Evolutionary conservation across 2,797 vertebrate genomes (phyloP).

Genomic region (Manis pentadactyla): DNA sequence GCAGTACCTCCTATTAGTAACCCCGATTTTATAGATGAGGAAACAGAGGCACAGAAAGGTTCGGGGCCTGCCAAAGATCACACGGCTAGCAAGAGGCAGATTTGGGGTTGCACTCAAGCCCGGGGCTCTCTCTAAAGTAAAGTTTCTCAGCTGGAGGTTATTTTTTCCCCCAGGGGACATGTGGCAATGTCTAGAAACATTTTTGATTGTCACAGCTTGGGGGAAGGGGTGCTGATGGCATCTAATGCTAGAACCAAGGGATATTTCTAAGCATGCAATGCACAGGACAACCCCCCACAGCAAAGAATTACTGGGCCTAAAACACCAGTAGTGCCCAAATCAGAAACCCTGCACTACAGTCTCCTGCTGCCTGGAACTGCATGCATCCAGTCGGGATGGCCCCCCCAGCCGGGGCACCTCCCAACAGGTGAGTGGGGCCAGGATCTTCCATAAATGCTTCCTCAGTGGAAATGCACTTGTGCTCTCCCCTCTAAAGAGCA

Average conservation of each 20-base stretch:
- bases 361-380: no score
- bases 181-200: background rate
- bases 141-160: background rate
- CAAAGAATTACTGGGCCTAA: background rate
- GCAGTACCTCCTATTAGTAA: background rate
- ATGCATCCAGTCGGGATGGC: fast-evolving
- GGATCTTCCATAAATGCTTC: conserved; percentile 74
- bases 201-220: background rate
- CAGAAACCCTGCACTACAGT: background rate
- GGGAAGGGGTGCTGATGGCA: background rate
- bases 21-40: background rate
- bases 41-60: background rate
- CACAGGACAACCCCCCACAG: background rate
- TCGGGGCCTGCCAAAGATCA: background rate
- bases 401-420: background rate
- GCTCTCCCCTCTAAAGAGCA: conserved; percentile 32
- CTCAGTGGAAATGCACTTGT: conserved; percentile 49
- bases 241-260: background rate
- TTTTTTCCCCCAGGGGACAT: background rate
- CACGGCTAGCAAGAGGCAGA: background rate
- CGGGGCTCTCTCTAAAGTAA: background rate
- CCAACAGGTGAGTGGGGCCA: fast-evolving
- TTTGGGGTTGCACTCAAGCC: background rate
- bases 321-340: background rate
- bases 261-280: background rate